Evolutionary conservation across 2,888 invertebrate genomes (phyloP).

Genomic region (Brachypalpus laphriformis): DNA sequence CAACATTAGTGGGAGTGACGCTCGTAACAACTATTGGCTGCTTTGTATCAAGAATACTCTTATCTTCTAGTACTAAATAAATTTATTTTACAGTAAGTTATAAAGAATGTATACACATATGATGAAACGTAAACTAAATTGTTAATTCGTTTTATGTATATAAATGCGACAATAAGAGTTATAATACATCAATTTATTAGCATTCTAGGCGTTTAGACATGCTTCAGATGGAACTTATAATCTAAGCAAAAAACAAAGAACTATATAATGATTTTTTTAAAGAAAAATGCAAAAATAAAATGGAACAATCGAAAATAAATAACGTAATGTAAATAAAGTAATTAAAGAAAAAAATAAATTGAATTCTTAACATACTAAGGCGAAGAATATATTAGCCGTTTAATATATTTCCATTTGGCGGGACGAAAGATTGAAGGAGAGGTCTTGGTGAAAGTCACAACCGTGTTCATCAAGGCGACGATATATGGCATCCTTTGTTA

Average conservation of each 20-base stretch:
- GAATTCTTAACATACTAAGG: conserved; percentile 2
- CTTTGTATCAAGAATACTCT: conserved; percentile 39
- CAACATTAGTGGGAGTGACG: conserved; percentile 7
- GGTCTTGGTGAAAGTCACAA: conserved; percentile 2
- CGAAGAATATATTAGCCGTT: background rate
- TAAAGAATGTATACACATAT: conserved; percentile 11
- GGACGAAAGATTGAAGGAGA: background rate
- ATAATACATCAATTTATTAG: background rate
- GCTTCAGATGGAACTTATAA: background rate
- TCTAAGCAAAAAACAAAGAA: background rate
- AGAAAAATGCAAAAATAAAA: conserved; percentile 3
- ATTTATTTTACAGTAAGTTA: conserved; percentile 33
- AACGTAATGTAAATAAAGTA: background rate
- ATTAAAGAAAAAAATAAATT: background rate
- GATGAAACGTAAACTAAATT: background rate
- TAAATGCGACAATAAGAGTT: conserved; percentile 7
- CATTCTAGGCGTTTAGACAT: background rate
- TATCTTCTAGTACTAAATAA: conserved; percentile 21
- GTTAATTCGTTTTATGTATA: background rate
- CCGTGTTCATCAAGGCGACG: conserved; percentile 20
- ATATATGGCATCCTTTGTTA: background rate
- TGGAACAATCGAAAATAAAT: background rate
- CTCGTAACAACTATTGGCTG: conserved; percentile 33
- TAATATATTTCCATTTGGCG: conserved; percentile 15
- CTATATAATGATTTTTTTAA: background rate